Evolutionary conservation across 2,888 invertebrate genomes (phyloP).

Genomic region (Pinctada fucata): DNA sequence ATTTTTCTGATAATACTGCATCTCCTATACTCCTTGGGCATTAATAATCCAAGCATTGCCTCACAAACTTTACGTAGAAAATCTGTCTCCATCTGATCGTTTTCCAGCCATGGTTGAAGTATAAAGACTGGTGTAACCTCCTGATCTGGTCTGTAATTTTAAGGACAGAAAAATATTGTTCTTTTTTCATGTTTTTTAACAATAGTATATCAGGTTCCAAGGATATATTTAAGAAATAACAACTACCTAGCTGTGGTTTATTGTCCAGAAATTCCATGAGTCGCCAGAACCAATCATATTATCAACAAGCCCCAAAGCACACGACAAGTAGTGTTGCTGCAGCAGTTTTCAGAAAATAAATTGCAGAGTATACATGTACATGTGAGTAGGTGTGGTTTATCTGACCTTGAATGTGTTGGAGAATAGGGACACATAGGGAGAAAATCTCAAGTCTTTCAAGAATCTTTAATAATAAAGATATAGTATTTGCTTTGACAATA

Average conservation of each 20-base stretch:
- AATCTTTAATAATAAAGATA: too few species aligned
- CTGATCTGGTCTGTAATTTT: conserved; percentile 20
- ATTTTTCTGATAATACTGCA: conserved; percentile 86
- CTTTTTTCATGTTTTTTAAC: not conserved
- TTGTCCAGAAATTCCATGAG: not conserved
- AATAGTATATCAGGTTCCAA: not conserved
- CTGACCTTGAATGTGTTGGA: too few species aligned
- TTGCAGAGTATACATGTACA: too few species aligned
- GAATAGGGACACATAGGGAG: too few species aligned
- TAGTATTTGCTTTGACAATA: too few species aligned
- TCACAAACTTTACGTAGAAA: conserved; percentile 90
- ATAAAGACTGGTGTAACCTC: conserved; percentile 53
- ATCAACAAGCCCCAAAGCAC: not conserved
- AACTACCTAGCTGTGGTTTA: too few species aligned
- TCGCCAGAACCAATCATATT: not conserved
- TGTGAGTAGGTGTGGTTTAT: too few species aligned
- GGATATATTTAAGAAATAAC: too few species aligned
- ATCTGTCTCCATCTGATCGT: conserved; percentile 86
- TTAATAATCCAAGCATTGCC: conserved; percentile 86
- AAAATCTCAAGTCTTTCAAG: too few species aligned
- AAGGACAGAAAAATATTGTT: not conserved
- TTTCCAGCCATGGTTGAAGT: conserved; percentile 83
- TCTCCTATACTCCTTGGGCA: conserved; percentile 88
- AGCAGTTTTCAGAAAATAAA: not conserved
- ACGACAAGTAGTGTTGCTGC: not conserved